These are phyloP conservation scores for Aramus guarauna DNA, from an alignment of 2,113 vertebrate species.

Conservation along the genomic window DNA sequence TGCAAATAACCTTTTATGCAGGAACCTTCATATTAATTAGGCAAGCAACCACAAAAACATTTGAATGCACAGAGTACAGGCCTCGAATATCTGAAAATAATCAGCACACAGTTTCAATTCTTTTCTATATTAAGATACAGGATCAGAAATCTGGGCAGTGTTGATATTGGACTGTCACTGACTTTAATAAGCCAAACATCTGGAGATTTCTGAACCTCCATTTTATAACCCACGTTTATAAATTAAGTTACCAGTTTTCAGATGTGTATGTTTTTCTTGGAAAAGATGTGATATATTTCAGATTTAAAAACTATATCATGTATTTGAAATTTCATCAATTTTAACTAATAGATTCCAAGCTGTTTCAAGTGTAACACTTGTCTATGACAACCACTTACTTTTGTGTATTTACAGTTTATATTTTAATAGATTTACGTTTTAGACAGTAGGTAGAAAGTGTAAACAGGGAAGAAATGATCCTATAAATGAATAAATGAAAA, in stretches of 20 bases:
- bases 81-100: neutral
- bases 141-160: constrained; percentile 20
- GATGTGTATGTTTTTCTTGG: constrained; percentile 40
- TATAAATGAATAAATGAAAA: neutral
- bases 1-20: neutral
- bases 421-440: neutral
- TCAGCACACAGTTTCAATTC: neutral
- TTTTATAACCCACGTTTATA: constrained; percentile 55
- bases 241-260: constrained; percentile 51
- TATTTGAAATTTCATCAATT: neutral
- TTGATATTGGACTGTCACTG: constrained; percentile 16
- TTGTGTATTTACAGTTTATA: neutral
- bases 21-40: neutral
- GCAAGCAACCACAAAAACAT: neutral
- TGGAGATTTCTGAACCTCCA: constrained; percentile 50
- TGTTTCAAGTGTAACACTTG: neutral
- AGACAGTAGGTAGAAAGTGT: neutral
- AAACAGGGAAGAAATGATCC: neutral
- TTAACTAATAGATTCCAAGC: constrained; percentile 15
- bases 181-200: constrained; percentile 63
- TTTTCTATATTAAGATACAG: constrained; percentile 29
- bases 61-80: neutral
- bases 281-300: neutral
- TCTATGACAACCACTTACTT: neutral
- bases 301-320: neutral